phyloP scores from a whole-genome alignment of 2,888 invertebrate species.

The Stenolophus ochropezus region DNA sequence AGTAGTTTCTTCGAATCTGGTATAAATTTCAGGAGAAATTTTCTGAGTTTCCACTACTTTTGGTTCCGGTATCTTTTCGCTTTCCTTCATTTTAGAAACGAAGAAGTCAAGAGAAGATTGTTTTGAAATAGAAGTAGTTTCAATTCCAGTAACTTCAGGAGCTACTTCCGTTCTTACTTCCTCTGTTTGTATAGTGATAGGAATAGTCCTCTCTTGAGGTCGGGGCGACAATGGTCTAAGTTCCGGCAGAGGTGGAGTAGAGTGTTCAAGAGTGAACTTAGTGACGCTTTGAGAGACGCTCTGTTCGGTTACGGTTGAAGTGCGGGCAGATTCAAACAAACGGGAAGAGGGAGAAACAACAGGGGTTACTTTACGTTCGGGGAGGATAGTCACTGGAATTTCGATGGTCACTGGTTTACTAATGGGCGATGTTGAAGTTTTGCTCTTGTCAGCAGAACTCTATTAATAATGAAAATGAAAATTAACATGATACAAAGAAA shows the following conservation, averaged over 20 bases:
- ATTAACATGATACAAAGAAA: constrained; percentile 27
- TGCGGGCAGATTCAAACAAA: constrained; percentile 64
- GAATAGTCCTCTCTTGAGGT: constrained; percentile 55
- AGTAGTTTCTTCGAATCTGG: constrained; percentile 70
- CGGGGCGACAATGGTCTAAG: constrained; percentile 65
- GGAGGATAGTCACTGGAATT: constrained; percentile 46
- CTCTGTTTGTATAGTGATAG: constrained; percentile 64
- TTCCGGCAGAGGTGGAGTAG: constrained; percentile 68
- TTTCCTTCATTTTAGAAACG: constrained; percentile 78
- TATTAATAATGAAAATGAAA: constrained; percentile 58
- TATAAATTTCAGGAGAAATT: constrained; percentile 71
- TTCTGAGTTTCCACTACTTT: constrained; percentile 70
- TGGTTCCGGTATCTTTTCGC: constrained; percentile 70
- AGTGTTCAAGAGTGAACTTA: constrained; percentile 70
- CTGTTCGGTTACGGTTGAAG: constrained; percentile 69
- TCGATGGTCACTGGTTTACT: constrained; percentile 58
- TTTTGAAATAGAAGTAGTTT: constrained; percentile 78
- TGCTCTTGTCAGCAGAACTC: constrained; percentile 54
- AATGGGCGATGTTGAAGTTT: constrained; percentile 51
- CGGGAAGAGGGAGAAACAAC: constrained; percentile 56
- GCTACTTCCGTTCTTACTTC: constrained; percentile 63
- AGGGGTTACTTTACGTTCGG: constrained; percentile 61
- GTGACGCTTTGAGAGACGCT: constrained; percentile 69
- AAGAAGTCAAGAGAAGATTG: constrained; percentile 81
- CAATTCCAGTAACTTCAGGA: constrained; percentile 70